Evolutionary conservation across 2,888 invertebrate species (phyloP).

Genomic region (Agrochola lota): DNA sequence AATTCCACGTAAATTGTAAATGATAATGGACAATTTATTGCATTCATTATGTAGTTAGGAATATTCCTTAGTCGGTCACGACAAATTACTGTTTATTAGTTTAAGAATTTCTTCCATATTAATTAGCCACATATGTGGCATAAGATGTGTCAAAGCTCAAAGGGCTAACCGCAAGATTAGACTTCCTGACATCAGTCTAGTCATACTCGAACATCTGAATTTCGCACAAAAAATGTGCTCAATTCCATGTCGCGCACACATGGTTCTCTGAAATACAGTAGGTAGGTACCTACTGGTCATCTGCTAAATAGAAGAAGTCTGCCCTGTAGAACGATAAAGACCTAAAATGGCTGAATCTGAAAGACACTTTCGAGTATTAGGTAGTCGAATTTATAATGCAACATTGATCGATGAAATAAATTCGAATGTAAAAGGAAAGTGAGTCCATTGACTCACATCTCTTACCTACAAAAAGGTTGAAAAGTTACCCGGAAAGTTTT

Average conservation of each 20-base stretch:
- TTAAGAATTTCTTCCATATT: not conserved
- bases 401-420: not conserved
- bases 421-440: not conserved
- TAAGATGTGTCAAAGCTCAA: not conserved
- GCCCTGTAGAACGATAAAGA: not conserved
- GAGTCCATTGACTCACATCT: not conserved
- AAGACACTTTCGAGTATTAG: not conserved
- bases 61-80: not conserved
- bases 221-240: not conserved
- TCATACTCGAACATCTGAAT: not conserved
- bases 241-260: not conserved
- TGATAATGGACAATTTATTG: conserved; percentile 10
- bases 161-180: not conserved
- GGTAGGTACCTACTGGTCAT: not conserved
- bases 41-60: not conserved
- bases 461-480: not conserved
- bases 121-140: not conserved
- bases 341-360: not conserved
- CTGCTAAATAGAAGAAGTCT: not conserved
- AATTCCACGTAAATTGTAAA: not conserved
- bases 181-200: not conserved
- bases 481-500: not conserved
- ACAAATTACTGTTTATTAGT: not conserved
- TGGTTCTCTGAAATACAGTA: not conserved
- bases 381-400: not conserved